Evolutionary conservation across 2,797 vertebrate species (phyloP).

Genomic region (Enteromius radiatus): DNA sequence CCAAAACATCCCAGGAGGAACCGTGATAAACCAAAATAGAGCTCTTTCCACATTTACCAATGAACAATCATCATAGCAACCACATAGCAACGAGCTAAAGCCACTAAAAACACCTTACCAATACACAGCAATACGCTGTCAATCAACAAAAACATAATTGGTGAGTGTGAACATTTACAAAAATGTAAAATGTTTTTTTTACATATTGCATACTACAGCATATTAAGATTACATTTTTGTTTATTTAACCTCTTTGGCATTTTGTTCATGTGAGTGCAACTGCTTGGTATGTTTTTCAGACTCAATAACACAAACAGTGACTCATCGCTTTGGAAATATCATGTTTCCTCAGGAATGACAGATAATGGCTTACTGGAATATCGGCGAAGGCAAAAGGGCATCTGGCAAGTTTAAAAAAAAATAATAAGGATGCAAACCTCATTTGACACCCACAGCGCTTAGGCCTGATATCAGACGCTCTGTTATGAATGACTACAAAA

Average conservation of each 20-base stretch:
- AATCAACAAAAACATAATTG: neutral
- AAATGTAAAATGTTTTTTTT: constrained; percentile 27
- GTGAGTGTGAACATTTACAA: neutral
- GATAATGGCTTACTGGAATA: constrained; percentile 47
- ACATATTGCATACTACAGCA: neutral
- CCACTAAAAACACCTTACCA: neutral
- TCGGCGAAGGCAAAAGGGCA: constrained; percentile 38
- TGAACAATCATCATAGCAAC: neutral
- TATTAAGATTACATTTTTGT: constrained; percentile 13
- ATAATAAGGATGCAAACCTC: neutral
- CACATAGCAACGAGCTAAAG: neutral
- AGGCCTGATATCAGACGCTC: neutral
- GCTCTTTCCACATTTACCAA: neutral
- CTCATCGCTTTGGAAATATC: constrained; percentile 54
- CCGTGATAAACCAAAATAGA: neutral
- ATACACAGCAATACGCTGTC: neutral
- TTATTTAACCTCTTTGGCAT: constrained; percentile 48
- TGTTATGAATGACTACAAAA: neutral
- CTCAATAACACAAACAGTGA: constrained; percentile 46
- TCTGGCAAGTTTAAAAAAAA: constrained; percentile 56
- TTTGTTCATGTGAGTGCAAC: constrained; percentile 43
- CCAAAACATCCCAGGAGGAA: neutral
- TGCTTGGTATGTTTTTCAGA: constrained; percentile 47
- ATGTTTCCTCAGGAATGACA: constrained; percentile 57
- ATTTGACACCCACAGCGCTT: constrained; percentile 6